These are phyloP conservation scores for Mustela erminea DNA, from an alignment of 2,797 vertebrate genomes.

Conservation along the genomic window DNA sequence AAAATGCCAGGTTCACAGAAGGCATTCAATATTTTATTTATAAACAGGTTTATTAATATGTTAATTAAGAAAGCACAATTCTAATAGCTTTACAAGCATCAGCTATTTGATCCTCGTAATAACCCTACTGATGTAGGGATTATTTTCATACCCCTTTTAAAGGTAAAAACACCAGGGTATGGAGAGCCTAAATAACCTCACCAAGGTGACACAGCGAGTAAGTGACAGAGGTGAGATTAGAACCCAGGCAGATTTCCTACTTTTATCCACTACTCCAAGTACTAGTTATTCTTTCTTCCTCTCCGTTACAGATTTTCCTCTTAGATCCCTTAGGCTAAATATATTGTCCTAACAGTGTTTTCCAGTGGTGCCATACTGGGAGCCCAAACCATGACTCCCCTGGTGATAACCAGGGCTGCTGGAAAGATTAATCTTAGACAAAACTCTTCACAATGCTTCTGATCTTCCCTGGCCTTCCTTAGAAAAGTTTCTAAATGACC, in stretches of 20 bases:
- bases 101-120: neutral
- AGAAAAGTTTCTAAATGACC: slow-evolving; percentile 27
- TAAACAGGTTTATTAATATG: slow-evolving; percentile 1
- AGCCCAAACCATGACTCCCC: neutral
- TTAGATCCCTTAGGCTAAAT: neutral
- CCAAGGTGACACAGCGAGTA: neutral
- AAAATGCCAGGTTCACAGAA: slow-evolving; percentile 6
- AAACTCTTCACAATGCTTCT: neutral
- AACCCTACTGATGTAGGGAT: neutral
- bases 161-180: neutral
- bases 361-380: neutral
- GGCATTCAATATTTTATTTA: slow-evolving; percentile 45
- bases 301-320: neutral
- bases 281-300: neutral
- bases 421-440: neutral
- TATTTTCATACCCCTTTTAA: slow-evolving; percentile 17
- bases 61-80: neutral
- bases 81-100: slow-evolving; percentile 36
- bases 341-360: neutral
- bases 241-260: neutral
- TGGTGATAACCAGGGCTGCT: neutral
- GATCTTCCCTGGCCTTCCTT: neutral
- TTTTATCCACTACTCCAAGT: neutral
- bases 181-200: neutral
- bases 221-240: slow-evolving; percentile 8